Percentiles rank a stretch among this genome's conserved stretches.
phyloP scores from a whole-genome alignment of 1,140 invertebrate species.

The Nixonia krombeini region DNA sequence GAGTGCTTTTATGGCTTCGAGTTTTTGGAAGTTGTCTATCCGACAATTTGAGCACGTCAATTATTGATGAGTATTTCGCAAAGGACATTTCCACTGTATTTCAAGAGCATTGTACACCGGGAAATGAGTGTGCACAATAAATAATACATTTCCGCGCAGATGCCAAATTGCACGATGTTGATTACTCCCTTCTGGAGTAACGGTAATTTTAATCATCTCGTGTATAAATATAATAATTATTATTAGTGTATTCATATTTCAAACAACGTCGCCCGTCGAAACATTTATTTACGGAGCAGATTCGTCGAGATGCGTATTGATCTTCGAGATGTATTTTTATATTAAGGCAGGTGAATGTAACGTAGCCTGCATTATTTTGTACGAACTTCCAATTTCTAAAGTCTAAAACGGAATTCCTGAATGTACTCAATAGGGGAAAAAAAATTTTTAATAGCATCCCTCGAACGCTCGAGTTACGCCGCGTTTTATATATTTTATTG shows the following conservation, averaged over 20 bases:
- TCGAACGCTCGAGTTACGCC: not conserved
- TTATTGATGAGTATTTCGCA: not conserved
- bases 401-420: not conserved
- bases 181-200: not conserved
- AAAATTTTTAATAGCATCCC: conserved; percentile 2
- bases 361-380: not conserved
- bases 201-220: not conserved
- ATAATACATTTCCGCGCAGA: not conserved
- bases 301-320: not conserved
- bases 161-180: not conserved
- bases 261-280: too few species aligned
- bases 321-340: not conserved
- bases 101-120: not conserved
- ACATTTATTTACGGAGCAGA: too few species aligned
- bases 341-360: not conserved
- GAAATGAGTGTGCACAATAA: not conserved
- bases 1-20: not conserved
- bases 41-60: not conserved
- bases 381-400: not conserved
- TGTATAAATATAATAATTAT: too few species aligned
- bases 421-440: not conserved
- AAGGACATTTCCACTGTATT: not conserved
- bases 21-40: not conserved
- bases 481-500: not conserved
- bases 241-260: too few species aligned